Evolutionary conservation across 1,140 invertebrate genomes (phyloP).

Genomic region (Cydia amplana): DNA sequence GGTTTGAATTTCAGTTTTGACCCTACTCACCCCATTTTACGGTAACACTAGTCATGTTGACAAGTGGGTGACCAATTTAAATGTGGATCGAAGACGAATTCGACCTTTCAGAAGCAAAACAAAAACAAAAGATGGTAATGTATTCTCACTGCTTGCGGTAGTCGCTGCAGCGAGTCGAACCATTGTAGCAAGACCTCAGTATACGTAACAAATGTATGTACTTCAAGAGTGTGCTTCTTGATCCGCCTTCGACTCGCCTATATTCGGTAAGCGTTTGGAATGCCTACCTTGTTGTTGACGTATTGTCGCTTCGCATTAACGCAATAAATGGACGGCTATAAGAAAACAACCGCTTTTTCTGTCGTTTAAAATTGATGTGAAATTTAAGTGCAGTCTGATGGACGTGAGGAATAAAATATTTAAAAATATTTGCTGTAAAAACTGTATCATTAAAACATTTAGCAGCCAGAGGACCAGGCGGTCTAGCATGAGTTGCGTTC

Average conservation of each 20-base stretch:
- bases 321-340: not conserved
- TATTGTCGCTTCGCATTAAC: not conserved
- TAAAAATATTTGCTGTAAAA: no score
- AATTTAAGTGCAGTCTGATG: not conserved
- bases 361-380: not conserved
- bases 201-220: no score
- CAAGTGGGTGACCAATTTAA: slow-evolving; percentile 9
- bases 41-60: not conserved
- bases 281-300: not conserved
- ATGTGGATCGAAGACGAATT: not conserved
- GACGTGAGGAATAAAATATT: not conserved
- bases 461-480: no score
- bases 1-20: no score
- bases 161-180: not conserved
- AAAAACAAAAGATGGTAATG: not conserved
- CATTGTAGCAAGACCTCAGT: no score
- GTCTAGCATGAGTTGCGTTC: no score
- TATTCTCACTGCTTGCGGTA: not conserved
- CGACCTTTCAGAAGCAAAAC: slow-evolving; percentile 3
- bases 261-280: not conserved
- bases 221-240: no score
- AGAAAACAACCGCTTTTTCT: not conserved
- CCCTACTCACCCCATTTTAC: no score
- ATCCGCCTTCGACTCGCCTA: not conserved
- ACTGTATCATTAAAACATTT: no score